Conservation (phyloP, 1,140 invertebrate species). For the Papilio xuthus region DNA sequence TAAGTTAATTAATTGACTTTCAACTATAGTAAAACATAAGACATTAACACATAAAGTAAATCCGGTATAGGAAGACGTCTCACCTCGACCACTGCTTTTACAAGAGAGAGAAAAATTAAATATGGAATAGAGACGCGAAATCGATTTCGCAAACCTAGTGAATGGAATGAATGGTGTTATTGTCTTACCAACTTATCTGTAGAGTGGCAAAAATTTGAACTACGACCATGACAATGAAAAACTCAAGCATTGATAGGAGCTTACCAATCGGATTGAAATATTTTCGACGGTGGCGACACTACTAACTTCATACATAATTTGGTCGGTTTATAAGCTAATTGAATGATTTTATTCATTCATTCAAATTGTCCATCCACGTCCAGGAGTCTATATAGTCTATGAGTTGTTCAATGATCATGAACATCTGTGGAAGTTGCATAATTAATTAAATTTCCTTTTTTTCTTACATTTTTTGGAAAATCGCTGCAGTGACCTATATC, state of each 20-base stretch:
- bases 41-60: slow-evolving; percentile 23
- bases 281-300: background rate
- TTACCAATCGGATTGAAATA: background rate
- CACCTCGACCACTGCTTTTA: slow-evolving; percentile 75
- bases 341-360: background rate
- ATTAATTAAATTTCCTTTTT: too few relatives aligned
- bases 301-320: background rate
- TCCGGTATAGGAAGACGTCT: slow-evolving; percentile 51
- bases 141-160: background rate
- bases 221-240: background rate
- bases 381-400: too few relatives aligned
- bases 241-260: background rate
- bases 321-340: background rate
- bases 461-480: too few relatives aligned
- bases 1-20: background rate
- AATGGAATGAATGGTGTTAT: background rate
- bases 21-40: slow-evolving; percentile 16
- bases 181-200: background rate
- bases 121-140: background rate
- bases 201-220: background rate
- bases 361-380: background rate
- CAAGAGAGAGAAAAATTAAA: slow-evolving; percentile 57
- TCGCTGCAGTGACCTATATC: too few relatives aligned
- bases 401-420: too few relatives aligned
- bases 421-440: too few relatives aligned